Percentiles rank a stretch among this genome's conserved stretches.
Evolutionary conservation across 2,113 vertebrate genomes (phyloP).

Genomic region (Myiopsitta monachus): DNA sequence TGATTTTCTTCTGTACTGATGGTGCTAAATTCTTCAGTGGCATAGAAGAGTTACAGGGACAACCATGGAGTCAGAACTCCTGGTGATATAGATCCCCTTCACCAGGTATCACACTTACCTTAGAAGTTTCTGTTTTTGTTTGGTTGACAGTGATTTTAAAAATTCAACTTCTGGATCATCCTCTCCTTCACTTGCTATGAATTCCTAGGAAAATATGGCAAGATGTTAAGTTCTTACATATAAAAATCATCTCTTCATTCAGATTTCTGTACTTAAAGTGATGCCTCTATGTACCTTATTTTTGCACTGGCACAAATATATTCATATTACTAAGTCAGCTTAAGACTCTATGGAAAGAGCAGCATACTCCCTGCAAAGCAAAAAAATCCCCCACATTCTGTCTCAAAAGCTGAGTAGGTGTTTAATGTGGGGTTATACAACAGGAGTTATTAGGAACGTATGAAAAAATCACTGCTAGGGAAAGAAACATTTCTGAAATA

Average conservation of each 20-base stretch:
- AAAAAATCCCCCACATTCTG: background rate
- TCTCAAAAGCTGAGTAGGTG: constrained; percentile 39
- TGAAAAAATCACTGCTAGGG: background rate
- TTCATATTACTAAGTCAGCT: background rate
- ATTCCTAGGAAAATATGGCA: constrained; percentile 77
- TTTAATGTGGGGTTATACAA: constrained; percentile 22
- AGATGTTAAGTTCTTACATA: background rate
- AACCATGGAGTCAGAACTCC: background rate
- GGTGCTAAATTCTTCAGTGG: background rate
- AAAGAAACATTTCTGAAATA: constrained; percentile 53
- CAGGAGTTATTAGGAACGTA: constrained; percentile 32
- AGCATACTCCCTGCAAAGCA: background rate
- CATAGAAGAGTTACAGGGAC: background rate
- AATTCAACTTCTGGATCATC: constrained; percentile 98
- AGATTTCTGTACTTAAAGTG: background rate
- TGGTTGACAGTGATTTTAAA: constrained; percentile 93
- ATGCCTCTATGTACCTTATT: background rate
- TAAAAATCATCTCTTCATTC: background rate
- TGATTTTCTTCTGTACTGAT: background rate
- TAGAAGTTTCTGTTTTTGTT: constrained; percentile 95
- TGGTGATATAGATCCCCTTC: background rate
- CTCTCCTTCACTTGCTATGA: constrained; percentile 92
- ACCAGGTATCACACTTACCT: constrained; percentile 73
- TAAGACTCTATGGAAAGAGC: background rate
- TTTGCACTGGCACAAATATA: background rate